phyloP scores from a whole-genome alignment of 2,888 invertebrate genomes.

The Keiferia lycopersicella region DNA sequence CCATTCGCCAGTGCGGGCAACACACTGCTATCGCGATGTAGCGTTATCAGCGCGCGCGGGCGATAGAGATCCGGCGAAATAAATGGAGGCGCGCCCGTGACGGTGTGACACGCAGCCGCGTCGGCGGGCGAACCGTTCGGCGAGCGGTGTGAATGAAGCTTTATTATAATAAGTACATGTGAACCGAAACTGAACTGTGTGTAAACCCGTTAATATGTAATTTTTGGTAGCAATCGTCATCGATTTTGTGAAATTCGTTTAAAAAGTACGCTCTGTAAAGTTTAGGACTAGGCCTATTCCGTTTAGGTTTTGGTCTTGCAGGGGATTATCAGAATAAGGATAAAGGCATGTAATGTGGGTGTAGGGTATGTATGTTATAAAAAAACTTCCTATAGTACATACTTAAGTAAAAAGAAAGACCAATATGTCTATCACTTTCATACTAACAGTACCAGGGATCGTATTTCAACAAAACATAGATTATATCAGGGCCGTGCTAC shows the following conservation, averaged over 20 bases:
- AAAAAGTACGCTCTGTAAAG: no score
- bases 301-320: no score
- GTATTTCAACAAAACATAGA: slow-evolving; percentile 7
- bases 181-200: no score
- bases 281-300: no score
- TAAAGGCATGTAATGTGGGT: no score
- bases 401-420: no score
- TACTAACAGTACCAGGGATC: background rate
- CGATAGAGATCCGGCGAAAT: slow-evolving; percentile 53
- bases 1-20: slow-evolving; percentile 15
- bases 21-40: slow-evolving; percentile 23
- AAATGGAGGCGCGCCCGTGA: slow-evolving; percentile 61
- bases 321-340: no score
- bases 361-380: no score
- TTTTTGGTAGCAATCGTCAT: no score
- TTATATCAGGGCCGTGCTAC: background rate
- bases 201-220: no score
- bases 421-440: background rate
- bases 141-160: background rate
- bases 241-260: no score
- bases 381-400: no score
- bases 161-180: background rate
- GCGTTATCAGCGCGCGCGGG: slow-evolving; percentile 15
- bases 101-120: slow-evolving; percentile 55
- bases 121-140: background rate